Evolutionary conservation across 2,113 vertebrate species (phyloP).

Genomic region (Probosciger aterrimus): DNA sequence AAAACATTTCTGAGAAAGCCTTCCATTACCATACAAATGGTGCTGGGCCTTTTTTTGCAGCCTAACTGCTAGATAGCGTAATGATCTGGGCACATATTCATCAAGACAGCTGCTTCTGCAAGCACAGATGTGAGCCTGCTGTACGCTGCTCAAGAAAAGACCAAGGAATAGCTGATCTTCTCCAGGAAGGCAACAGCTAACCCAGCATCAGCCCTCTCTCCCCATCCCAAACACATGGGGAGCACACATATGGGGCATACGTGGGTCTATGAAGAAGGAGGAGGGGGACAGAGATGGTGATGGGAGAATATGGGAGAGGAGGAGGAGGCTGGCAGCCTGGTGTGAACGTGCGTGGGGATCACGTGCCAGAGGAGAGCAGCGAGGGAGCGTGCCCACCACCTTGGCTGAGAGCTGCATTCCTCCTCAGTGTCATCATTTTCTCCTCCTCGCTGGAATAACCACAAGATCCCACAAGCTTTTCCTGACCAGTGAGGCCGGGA

Average conservation of each 20-base stretch:
- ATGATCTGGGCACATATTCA: slow-evolving; percentile 59
- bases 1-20: slow-evolving; percentile 58
- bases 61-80: slow-evolving; percentile 12
- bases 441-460: not conserved
- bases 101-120: slow-evolving; percentile 6
- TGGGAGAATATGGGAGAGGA: not conserved
- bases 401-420: slow-evolving; percentile 6
- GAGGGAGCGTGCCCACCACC: not conserved
- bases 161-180: not conserved
- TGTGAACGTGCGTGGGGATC: accelerated
- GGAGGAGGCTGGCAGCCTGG: not conserved
- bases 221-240: not conserved
- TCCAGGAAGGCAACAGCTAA: not conserved
- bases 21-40: slow-evolving; percentile 63
- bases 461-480: not conserved
- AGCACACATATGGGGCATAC: accelerated
- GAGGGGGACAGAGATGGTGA: not conserved
- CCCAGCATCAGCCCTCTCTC: not conserved
- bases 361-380: not conserved
- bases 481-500: not conserved
- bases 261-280: not conserved
- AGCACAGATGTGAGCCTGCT: not conserved
- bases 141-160: not conserved
- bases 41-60: slow-evolving; percentile 30
- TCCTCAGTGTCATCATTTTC: not conserved